A percentile compares a stretch with the other conserved stretches of the same genome.
phyloP scores from a whole-genome alignment of 2,113 vertebrate genomes.

The Anoplopoma fimbria region DNA sequence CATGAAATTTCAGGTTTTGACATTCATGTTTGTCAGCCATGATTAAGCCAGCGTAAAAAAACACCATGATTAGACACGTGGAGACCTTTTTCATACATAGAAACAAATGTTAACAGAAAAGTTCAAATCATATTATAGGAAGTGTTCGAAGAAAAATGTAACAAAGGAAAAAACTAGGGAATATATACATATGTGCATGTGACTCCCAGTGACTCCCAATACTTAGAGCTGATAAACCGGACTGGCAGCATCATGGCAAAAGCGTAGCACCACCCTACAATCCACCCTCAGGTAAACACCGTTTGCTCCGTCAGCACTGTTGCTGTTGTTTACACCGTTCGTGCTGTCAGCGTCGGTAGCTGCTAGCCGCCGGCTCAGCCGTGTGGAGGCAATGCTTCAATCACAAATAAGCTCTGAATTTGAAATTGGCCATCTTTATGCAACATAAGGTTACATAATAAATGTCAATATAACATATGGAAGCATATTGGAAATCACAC shows the following conservation, averaged over 20 bases:
- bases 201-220: too few relatives aligned
- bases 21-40: neutral
- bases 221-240: neutral
- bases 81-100: neutral
- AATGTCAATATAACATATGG: neutral
- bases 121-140: neutral
- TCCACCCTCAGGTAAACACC: too few relatives aligned
- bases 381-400: neutral
- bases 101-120: neutral
- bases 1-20: conserved; percentile 23
- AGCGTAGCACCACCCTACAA: too few relatives aligned
- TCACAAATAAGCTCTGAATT: neutral
- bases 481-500: neutral
- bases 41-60: conserved; percentile 12
- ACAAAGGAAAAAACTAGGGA: neutral
- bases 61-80: neutral
- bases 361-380: too few relatives aligned
- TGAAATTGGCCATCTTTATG: neutral
- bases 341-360: neutral
- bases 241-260: neutral
- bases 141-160: too few relatives aligned
- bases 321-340: neutral
- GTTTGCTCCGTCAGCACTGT: too few relatives aligned
- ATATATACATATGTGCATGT: too few relatives aligned
- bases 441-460: neutral